Percentiles rank a stretch among this genome's conserved stretches.
Evolutionary conservation across 2,888 invertebrate species (phyloP).

Genomic region (Hecatera dysodea): DNA sequence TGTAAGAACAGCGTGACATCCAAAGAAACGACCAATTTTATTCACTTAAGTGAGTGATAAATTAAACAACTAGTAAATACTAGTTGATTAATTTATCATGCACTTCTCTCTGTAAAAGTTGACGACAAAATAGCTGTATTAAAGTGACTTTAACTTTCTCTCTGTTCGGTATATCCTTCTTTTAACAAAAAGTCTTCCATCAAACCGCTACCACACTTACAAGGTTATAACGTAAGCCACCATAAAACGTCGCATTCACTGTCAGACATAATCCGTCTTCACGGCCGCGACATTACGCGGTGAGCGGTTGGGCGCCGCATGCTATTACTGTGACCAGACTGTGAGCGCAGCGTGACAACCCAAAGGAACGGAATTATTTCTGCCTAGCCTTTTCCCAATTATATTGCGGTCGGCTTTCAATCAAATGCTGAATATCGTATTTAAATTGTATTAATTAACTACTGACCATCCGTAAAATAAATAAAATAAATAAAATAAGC

Average conservation of each 20-base stretch:
- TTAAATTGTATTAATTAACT: no score
- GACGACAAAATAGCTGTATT: no score
- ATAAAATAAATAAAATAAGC: no score
- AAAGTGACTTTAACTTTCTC: no score
- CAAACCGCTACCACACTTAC: slow-evolving; percentile 9
- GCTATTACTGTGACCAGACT: slow-evolving; percentile 49
- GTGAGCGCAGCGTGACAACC: slow-evolving; percentile 30
- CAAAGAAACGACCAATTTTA: slow-evolving; percentile 1
- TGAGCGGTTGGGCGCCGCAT: slow-evolving; percentile 34
- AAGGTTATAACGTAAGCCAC: slow-evolving; percentile 24
- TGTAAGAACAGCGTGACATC: slow-evolving; percentile 24
- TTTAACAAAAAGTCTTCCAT: background rate
- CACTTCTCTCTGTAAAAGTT: no score
- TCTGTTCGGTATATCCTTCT: background rate
- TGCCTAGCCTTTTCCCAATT: no score
- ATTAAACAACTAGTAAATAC: no score
- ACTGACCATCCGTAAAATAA: no score
- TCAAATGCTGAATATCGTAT: no score
- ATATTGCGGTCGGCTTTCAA: no score
- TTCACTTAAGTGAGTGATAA: background rate
- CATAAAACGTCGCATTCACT: slow-evolving; percentile 61
- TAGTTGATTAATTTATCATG: no score
- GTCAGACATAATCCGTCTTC: slow-evolving; percentile 51
- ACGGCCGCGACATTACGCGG: slow-evolving; percentile 29
- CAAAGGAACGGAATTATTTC: background rate